Evolutionary conservation across 1,140 invertebrate genomes (phyloP), one percentile per base, ranked within the genome.

Genomic region (Acromyrmex heyeri): DNA sequence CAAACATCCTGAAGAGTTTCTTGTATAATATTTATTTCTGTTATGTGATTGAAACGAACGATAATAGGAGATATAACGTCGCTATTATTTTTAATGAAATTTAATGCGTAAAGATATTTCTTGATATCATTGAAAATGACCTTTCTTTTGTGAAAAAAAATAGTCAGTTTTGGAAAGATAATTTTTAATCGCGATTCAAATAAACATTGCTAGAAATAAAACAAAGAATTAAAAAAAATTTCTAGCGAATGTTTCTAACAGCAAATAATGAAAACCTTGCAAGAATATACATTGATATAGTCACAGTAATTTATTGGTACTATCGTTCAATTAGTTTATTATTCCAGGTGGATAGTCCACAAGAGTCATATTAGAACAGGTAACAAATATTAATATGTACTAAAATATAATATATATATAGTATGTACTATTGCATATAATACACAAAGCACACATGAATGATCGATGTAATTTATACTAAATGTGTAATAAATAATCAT

Each of bases 301-400:
- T 72, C 67, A 21, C 34, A 44, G 30, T 83, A 83, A 82, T 62
- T 75, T 83, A 83, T 83, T 48, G 27, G 48, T 48, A 75, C n/a
- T 14, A 53, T 57, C 57, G 12, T 59, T 82, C 6, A 44, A 61
- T 73, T 75, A 62, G 70, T 83, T 27, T 61, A 61, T 64, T 53
- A 55, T 77, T 78, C 6, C 61, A 85, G 48, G 55, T 78, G 82
- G 70, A 77, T 30, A 85, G 1, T 85, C 59, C 75, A 85, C 50
- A 65, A 48, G 30, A 85, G 82, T 85, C 82, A 85, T 77, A 55
- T 78, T 78, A 78, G 34, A 85, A 61, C 73, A 65, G 18, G 69
- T 73, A 24, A 83, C 59, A 82, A 82, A 24, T 34, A 48, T 73
- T 61, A 6, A 62, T 59, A 57, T 2, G 38, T 30, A 65, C 1